phyloP scores from a whole-genome alignment of 2,113 vertebrate species.

The Marmota flaviventris region DNA sequence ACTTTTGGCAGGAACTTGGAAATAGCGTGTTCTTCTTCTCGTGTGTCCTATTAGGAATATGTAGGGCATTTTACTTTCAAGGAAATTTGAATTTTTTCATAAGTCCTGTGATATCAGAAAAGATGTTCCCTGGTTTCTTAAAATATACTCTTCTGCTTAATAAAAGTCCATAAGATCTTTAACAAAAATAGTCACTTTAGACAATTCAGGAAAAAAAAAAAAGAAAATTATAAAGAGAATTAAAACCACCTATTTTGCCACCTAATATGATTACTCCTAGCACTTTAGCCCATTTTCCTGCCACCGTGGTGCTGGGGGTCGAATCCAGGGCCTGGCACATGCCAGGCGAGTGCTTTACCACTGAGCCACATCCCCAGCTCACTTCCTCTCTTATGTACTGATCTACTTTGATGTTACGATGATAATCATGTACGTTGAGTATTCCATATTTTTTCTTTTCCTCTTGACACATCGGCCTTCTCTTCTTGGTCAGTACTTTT shows the following conservation, averaged over 20 bases:
- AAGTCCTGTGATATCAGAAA: neutral
- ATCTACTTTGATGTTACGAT: neutral
- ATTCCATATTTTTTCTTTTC: neutral
- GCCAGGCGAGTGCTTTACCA: no score
- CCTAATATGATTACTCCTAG: neutral
- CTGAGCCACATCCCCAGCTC: no score
- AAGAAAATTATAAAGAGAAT: neutral
- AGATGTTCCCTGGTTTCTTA: slow-evolving; percentile 28
- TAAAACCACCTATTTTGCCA: neutral
- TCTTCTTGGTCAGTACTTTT: slow-evolving; percentile 10
- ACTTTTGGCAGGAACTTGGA: neutral
- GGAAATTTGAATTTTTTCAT: neutral
- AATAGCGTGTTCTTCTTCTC: neutral
- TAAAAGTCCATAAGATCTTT: neutral
- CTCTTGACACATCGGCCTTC: neutral
- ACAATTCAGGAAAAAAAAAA: neutral
- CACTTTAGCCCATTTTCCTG: neutral
- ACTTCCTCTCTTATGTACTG: neutral
- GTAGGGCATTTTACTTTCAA: neutral
- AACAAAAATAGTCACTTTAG: neutral
- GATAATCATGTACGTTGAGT: neutral
- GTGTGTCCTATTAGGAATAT: neutral
- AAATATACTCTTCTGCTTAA: neutral
- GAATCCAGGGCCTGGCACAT: no score
- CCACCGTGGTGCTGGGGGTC: no score